phyloP scores from a whole-genome alignment of 2,888 invertebrate genomes.

The Eupeodes latifasciatus region DNA sequence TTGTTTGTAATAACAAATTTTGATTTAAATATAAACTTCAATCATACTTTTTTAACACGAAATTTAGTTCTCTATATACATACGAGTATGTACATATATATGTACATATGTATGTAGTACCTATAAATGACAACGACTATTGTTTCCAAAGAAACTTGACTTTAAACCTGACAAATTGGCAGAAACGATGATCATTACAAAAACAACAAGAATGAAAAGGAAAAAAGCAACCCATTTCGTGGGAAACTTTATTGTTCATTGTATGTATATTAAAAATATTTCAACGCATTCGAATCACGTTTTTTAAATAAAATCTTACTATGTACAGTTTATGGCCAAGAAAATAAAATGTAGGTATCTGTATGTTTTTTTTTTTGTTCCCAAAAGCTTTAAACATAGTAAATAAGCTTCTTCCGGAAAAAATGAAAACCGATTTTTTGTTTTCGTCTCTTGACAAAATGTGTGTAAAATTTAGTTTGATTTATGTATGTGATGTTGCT shows the following conservation, averaged over 20 bases:
- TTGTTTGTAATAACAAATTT: constrained; percentile 12
- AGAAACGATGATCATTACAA: constrained; percentile 35
- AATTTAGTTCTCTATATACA: constrained; percentile 15
- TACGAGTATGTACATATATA: no score
- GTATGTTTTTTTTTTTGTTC: background rate
- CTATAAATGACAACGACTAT: background rate
- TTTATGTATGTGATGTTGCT: constrained; percentile 10
- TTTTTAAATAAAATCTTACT: constrained; percentile 65
- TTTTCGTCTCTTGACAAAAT: constrained; percentile 1
- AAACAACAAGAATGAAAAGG: background rate
- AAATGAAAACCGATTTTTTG: constrained; percentile 19
- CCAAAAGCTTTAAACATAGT: background rate
- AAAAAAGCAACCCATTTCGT: constrained; percentile 56
- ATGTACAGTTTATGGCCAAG: constrained; percentile 52
- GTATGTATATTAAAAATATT: constrained; percentile 20
- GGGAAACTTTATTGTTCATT: constrained; percentile 68
- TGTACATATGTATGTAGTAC: no score
- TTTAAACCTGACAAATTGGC: constrained; percentile 63
- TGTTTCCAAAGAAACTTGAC: constrained; percentile 20
- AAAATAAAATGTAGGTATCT: constrained; percentile 1
- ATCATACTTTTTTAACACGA: constrained; percentile 6
- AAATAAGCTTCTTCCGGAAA: constrained; percentile 47
- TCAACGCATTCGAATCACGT: constrained; percentile 67
- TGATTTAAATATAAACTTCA: constrained; percentile 11
- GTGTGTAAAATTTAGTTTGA: constrained; percentile 19